phyloP scores from a whole-genome alignment of 2,888 invertebrate species.

The Noctuana brunneofusca region DNA sequence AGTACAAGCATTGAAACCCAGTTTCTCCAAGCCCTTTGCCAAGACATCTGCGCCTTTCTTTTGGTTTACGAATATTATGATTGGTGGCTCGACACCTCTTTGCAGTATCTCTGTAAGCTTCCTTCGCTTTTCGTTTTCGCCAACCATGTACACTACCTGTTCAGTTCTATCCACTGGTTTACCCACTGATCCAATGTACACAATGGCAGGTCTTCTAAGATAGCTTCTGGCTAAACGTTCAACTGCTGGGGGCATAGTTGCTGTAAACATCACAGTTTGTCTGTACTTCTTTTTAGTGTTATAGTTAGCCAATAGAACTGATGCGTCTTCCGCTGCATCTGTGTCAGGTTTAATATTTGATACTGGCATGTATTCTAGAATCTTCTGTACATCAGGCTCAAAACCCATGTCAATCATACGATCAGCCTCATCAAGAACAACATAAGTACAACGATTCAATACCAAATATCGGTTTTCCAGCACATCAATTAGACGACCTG shows the following conservation, averaged over 20 bases:
- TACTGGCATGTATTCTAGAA: slow-evolving; percentile 98
- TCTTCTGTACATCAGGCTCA: slow-evolving; percentile 98
- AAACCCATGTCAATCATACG: slow-evolving; percentile 99
- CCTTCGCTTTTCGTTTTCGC: slow-evolving; percentile 97
- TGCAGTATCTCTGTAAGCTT: slow-evolving; percentile 96
- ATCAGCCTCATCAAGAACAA: slow-evolving; percentile 98
- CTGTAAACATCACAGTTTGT: slow-evolving; percentile 99
- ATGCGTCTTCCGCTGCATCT: slow-evolving; percentile 98
- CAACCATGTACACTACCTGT: slow-evolving; percentile 97
- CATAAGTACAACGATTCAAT: slow-evolving; percentile 98
- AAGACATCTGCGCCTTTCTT: slow-evolving; percentile 99
- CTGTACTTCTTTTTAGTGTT: slow-evolving; percentile 97
- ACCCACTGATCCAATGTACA: slow-evolving; percentile 97
- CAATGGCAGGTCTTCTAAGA: slow-evolving; percentile 96
- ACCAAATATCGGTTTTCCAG: slow-evolving; percentile 98
- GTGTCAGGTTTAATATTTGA: slow-evolving; percentile 98
- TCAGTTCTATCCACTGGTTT: slow-evolving; percentile 99
- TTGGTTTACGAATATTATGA: slow-evolving; percentile 99
- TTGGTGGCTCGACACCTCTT: slow-evolving; percentile 96
- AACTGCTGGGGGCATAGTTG: slow-evolving; percentile 99
- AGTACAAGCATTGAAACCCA: slow-evolving; percentile 97
- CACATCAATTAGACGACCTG: slow-evolving; percentile 99
- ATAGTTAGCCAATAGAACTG: slow-evolving; percentile 95
- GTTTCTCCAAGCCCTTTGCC: slow-evolving; percentile 97
- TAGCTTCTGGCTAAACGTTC: slow-evolving; percentile 97